Conservation (phyloP, 1,140 invertebrate genomes). For the Drosophila ficusphila region DNA sequence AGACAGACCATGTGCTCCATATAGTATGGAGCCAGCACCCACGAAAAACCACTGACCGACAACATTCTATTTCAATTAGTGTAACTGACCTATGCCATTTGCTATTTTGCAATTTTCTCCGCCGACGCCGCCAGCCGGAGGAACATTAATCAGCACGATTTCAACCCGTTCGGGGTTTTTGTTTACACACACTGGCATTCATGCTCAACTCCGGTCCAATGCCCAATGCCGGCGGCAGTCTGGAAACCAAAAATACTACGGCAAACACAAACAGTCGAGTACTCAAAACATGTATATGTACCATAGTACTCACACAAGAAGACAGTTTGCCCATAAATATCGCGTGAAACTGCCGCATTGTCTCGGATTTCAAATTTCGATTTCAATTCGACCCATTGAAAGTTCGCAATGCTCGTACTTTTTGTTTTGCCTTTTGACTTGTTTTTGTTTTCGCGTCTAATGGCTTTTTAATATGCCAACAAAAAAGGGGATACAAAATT, state of each 20-base stretch:
- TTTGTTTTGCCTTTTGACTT: slow-evolving; percentile 4
- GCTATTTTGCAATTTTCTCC: slow-evolving; percentile 13
- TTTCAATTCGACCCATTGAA: slow-evolving; percentile 29
- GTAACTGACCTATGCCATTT: slow-evolving; percentile 80
- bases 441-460: slow-evolving; percentile 23
- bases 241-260: slow-evolving; percentile 15
- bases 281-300: too few species aligned
- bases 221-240: slow-evolving; percentile 7
- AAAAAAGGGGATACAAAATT: slow-evolving; percentile 17
- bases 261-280: slow-evolving; percentile 39
- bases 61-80: slow-evolving; percentile 81
- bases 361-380: slow-evolving; percentile 39
- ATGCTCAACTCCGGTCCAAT: slow-evolving; percentile 40
- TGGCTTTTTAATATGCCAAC: slow-evolving; percentile 40
- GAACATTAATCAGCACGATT: slow-evolving; percentile 78
- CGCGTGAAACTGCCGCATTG: slow-evolving; percentile 43
- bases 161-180: slow-evolving; percentile 37
- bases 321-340: slow-evolving; percentile 53
- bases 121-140: slow-evolving; percentile 1
- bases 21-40: slow-evolving; percentile 43
- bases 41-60: slow-evolving; percentile 30
- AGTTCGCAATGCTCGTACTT: slow-evolving; percentile 19
- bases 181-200: slow-evolving; percentile 35
- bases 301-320: slow-evolving; percentile 11
- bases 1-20: not conserved